A percentile compares a stretch with the other conserved stretches of the same genome.
phyloP scores from a whole-genome alignment of 2,113 vertebrate genomes.

The Felis chaus region DNA sequence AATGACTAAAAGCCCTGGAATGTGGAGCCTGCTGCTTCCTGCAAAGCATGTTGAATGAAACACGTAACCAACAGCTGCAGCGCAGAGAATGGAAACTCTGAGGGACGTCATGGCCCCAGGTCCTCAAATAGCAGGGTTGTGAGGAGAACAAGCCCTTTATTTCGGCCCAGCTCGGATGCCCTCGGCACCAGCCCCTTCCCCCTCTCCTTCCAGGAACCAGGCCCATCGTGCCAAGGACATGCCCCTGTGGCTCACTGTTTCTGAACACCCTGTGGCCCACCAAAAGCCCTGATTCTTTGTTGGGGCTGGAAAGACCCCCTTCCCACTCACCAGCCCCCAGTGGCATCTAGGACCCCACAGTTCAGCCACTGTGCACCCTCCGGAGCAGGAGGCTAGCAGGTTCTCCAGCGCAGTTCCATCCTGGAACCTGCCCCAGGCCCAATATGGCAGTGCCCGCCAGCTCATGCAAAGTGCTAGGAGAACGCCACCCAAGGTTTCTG shows the following conservation, averaged over 20 bases:
- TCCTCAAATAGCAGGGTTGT: conserved; percentile 54
- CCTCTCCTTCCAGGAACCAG: conserved; percentile 61
- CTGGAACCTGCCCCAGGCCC: neutral
- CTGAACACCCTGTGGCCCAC: neutral
- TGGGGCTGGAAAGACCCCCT: neutral
- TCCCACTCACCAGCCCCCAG: neutral
- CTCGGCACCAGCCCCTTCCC: neutral
- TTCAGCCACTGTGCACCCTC: neutral
- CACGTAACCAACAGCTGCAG: conserved; percentile 75
- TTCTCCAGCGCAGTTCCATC: neutral
- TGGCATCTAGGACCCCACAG: neutral
- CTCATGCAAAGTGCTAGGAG: accelerated
- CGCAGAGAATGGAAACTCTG: conserved; percentile 72
- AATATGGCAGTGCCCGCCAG: neutral
- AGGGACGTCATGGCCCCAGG: conserved; percentile 61
- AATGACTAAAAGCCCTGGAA: conserved; percentile 74
- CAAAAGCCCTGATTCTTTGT: neutral
- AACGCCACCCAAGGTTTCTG: neutral
- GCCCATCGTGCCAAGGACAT: neutral
- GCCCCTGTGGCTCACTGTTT: conserved; percentile 40
- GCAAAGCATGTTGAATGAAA: conserved; percentile 78
- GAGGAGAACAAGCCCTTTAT: conserved; percentile 74
- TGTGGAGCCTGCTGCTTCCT: conserved; percentile 76
- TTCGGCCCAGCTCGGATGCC: conserved; percentile 35
- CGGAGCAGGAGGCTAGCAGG: neutral